Evolutionary conservation across 2,113 vertebrate species (phyloP).

Genomic region (Ptilorrhoa leucosticta): DNA sequence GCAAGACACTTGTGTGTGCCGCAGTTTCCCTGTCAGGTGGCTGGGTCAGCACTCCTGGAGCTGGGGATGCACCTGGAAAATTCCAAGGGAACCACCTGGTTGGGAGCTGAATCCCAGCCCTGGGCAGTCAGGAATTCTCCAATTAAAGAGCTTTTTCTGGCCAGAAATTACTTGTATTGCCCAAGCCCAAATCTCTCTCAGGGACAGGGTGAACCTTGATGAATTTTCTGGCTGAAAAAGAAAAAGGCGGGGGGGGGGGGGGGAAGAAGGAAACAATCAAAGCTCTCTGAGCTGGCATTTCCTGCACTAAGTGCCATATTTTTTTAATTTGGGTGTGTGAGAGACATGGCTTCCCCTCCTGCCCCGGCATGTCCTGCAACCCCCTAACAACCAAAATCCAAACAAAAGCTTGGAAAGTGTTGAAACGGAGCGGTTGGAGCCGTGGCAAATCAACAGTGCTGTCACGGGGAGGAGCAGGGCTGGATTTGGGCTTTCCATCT

Average conservation of each 20-base stretch:
- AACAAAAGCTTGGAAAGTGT: neutral
- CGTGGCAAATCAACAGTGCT: fast-evolving
- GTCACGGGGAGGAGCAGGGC: fast-evolving
- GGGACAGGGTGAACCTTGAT: neutral
- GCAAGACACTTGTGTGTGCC: neutral
- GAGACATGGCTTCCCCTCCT: neutral
- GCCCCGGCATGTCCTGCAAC: neutral
- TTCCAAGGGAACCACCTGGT: neutral
- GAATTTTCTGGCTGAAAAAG: neutral
- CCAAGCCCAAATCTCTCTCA: neutral
- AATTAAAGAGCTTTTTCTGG: neutral
- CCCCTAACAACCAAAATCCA: neutral
- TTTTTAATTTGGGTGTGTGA: slow-evolving; percentile 30
- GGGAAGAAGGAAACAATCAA: neutral
- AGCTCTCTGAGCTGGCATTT: neutral
- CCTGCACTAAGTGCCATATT: neutral
- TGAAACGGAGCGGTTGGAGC: neutral
- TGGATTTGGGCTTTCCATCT: neutral
- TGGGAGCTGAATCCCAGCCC: neutral
- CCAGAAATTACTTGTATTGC: neutral
- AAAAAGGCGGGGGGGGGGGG: fast-evolving
- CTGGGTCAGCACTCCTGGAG: neutral
- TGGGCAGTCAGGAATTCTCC: neutral
- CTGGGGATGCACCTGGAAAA: neutral
- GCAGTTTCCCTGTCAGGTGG: neutral